Evolutionary conservation across 2,888 invertebrate genomes (phyloP).

Genomic region (Standfussiana lucernea): DNA sequence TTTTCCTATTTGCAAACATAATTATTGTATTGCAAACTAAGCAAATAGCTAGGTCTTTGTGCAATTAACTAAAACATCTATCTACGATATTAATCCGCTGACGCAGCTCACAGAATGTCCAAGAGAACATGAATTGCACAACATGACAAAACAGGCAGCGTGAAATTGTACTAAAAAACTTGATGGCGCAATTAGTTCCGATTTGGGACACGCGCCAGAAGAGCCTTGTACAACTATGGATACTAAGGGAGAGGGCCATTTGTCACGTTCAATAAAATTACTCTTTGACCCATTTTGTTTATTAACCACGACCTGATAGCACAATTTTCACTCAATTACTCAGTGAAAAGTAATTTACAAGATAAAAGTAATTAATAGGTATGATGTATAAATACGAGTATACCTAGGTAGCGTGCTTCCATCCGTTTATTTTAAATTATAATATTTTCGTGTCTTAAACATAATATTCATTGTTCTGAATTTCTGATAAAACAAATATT

Average conservation of each 20-base stretch:
- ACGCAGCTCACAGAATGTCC: not conserved
- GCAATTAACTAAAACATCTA: constrained; percentile 32
- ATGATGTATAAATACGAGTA: too few relatives aligned
- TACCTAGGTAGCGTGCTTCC: not conserved
- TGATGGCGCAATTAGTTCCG: not conserved
- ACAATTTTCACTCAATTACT: constrained; percentile 44
- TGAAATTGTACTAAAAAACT: not conserved
- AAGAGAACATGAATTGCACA: constrained; percentile 30
- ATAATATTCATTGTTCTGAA: constrained; percentile 5
- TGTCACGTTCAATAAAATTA: constrained; percentile 11
- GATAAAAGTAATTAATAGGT: constrained; percentile 33
- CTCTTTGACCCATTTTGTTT: constrained; percentile 42
- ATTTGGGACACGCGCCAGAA: not conserved
- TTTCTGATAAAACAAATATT: constrained; percentile 31
- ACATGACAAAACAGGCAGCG: not conserved
- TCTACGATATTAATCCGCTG: constrained; percentile 3
- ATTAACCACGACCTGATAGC: constrained; percentile 9
- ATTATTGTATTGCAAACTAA: constrained; percentile 14
- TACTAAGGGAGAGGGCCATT: not conserved
- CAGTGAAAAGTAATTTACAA: constrained; percentile 17
- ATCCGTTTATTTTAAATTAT: constrained; percentile 13
- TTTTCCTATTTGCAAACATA: constrained; percentile 5
- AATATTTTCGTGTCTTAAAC: constrained; percentile 12
- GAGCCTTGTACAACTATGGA: not conserved
- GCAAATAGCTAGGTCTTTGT: constrained; percentile 9